Percentiles rank a stretch among this genome's conserved stretches.
Evolutionary conservation across 2,888 invertebrate genomes (phyloP).

Genomic region (Apodemia mormo): DNA sequence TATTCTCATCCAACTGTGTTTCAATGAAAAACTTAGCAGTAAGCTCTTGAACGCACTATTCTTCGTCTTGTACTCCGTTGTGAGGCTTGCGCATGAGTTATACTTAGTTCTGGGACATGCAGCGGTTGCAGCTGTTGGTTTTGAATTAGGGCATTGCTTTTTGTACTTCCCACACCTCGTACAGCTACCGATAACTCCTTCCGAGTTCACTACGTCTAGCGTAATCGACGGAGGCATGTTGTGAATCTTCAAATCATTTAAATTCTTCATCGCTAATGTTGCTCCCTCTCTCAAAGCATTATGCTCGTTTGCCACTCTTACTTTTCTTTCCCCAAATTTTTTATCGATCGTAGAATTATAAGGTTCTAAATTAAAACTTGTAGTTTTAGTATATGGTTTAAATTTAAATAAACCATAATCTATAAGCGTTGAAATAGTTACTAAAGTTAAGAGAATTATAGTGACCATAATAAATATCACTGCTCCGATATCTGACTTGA

Average conservation of each 20-base stretch:
- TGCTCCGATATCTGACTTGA: conserved; percentile 55
- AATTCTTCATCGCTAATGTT: conserved; percentile 52
- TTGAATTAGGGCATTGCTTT: conserved; percentile 59
- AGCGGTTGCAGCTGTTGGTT: conserved; percentile 45
- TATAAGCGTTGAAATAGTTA: conserved; percentile 66
- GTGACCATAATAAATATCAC: conserved; percentile 55
- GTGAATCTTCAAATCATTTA: conserved; percentile 43
- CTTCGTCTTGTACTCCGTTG: conserved; percentile 54
- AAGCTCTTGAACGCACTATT: conserved; percentile 53
- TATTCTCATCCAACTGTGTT: conserved; percentile 64
- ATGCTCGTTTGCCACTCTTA: conserved; percentile 39
- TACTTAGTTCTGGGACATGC: conserved; percentile 61
- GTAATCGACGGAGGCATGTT: conserved; percentile 61
- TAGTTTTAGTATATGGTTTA: conserved; percentile 48
- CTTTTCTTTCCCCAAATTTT: conserved; percentile 39
- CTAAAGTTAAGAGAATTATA: conserved; percentile 51
- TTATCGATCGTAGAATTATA: conserved; percentile 47
- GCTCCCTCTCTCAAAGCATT: conserved; percentile 41
- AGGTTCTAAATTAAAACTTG: conserved; percentile 64
- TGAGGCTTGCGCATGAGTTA: conserved; percentile 59
- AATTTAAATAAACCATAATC: conserved; percentile 65
- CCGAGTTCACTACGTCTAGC: conserved; percentile 64
- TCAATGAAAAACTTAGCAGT: conserved; percentile 67
- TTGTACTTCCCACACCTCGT: conserved; percentile 69
- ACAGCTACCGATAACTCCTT: conserved; percentile 58